These are phyloP conservation scores for Bombus pascuorum DNA, from an alignment of 1,140 invertebrate genomes.

Conservation along the genomic window DNA sequence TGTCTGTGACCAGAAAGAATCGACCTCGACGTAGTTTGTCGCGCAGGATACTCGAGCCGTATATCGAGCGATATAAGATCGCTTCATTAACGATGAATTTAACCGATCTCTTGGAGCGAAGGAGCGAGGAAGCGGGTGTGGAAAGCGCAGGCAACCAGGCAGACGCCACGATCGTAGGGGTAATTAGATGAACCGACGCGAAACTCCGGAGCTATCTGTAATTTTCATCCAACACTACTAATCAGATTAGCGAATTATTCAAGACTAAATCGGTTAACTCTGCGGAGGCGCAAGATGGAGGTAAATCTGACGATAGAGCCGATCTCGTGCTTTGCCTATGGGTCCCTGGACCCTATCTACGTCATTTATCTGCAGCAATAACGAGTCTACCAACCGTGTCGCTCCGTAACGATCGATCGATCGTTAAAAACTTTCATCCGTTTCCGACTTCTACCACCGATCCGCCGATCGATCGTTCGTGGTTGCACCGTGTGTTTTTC, in stretches of 20 bases:
- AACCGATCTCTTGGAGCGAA: conserved; percentile 20
- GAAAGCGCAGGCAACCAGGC: conserved; percentile 26
- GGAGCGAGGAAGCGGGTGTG: conserved; percentile 10
- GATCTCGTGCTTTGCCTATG: background rate
- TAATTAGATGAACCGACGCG: conserved; percentile 67
- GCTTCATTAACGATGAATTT: conserved; percentile 22
- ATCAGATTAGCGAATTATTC: conserved; percentile 70
- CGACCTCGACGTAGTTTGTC: background rate
- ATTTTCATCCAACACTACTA: conserved; percentile 64
- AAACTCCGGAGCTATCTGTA: conserved; percentile 66
- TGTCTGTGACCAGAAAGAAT: background rate
- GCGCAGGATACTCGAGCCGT: background rate
- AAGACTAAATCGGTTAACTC: conserved; percentile 66
- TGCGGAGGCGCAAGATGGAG: conserved; percentile 32
- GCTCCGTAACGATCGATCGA: no score
- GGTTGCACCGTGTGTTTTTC: no score
- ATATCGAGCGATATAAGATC: background rate
- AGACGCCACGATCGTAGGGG: conserved; percentile 17
- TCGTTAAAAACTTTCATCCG: no score
- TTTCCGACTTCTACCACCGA: no score
- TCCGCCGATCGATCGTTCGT: no score
- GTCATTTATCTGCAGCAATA: conserved; percentile 31
- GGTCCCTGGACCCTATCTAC: background rate
- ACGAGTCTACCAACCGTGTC: conserved; percentile 21
- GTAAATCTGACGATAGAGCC: conserved; percentile 55